Conservation (phyloP, 1,140 invertebrate species). For the Aricia agestis region DNA sequence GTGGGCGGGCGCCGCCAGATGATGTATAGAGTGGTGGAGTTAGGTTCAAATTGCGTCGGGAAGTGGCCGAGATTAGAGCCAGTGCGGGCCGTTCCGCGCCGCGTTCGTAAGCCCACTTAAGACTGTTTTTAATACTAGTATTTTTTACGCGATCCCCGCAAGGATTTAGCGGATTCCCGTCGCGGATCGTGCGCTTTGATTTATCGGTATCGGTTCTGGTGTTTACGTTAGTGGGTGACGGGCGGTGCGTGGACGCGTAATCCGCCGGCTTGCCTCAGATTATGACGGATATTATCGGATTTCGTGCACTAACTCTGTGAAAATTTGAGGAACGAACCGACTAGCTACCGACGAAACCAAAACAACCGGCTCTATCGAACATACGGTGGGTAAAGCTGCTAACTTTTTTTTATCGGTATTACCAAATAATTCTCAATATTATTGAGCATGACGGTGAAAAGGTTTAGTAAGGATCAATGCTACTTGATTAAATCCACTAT, state of each 20-base stretch:
- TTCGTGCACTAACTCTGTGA: slow-evolving; percentile 58
- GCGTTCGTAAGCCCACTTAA: slow-evolving; percentile 74
- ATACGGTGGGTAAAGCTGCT: slow-evolving; percentile 22
- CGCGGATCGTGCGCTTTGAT: slow-evolving; percentile 71
- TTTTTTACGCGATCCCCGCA: slow-evolving; percentile 74
- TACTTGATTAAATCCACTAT: no score
- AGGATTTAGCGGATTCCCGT: slow-evolving; percentile 73
- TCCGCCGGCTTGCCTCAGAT: slow-evolving; percentile 66
- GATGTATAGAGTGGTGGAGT: slow-evolving; percentile 82
- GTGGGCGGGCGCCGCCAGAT: slow-evolving; percentile 72
- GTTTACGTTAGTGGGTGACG: slow-evolving; percentile 71
- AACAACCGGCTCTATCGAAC: slow-evolving; percentile 6
- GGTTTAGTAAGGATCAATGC: no score
- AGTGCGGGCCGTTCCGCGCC: slow-evolving; percentile 68
- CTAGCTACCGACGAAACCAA: slow-evolving; percentile 14
- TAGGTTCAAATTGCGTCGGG: slow-evolving; percentile 81
- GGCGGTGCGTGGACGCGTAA: slow-evolving; percentile 56
- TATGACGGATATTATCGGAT: slow-evolving; percentile 69
- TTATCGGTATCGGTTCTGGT: slow-evolving; percentile 71
- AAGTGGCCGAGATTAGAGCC: slow-evolving; percentile 82
- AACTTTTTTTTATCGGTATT: neutral
- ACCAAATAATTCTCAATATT: no score
- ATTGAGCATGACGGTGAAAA: neutral
- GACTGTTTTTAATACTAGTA: slow-evolving; percentile 76
- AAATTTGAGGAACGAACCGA: slow-evolving; percentile 26